A percentile compares a stretch with the other conserved stretches of the same genome.
Evolutionary conservation across 30 jellyfish, hydroid and myxozoan genomes (phyloP).

Genomic region (Aurelia aurita complex sp. Pacific): DNA sequence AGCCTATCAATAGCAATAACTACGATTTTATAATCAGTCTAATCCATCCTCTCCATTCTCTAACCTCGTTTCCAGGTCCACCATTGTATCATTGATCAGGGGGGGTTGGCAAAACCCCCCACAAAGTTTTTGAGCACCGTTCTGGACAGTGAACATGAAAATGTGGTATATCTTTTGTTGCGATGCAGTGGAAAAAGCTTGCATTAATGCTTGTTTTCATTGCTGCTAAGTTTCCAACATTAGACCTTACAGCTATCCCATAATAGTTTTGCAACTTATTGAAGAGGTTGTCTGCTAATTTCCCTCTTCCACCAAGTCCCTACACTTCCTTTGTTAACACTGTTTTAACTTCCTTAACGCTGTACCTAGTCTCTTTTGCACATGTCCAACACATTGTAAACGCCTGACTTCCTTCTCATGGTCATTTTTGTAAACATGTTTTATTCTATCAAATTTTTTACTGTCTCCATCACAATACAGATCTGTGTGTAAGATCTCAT

Average conservation of each 20-base stretch:
- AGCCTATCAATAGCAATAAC: too few species aligned
- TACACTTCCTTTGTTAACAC: constrained; percentile 34
- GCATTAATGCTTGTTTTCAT: constrained; percentile 39
- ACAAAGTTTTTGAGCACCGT: too few species aligned
- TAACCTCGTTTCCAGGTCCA: too few species aligned
- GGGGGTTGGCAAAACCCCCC: too few species aligned
- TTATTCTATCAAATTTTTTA: constrained; percentile 28
- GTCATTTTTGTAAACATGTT: constrained; percentile 10
- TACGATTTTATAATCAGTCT: too few species aligned
- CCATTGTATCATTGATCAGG: too few species aligned
- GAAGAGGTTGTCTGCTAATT: constrained; percentile 31
- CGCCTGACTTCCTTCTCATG: constrained; percentile 33
- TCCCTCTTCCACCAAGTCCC: constrained; percentile 58
- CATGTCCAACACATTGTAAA: constrained; percentile 47
- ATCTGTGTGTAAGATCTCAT: background rate
- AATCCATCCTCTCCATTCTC: too few species aligned
- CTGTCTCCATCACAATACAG: constrained; percentile 52
- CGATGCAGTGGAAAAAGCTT: constrained; percentile 45
- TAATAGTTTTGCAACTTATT: constrained; percentile 22
- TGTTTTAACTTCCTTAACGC: constrained; percentile 15
- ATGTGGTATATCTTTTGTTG: constrained; percentile 38
- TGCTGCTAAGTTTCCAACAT: constrained; percentile 45
- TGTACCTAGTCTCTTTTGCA: constrained; percentile 19
- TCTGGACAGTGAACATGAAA: background rate
- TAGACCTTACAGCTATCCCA: constrained; percentile 15